A percentile compares a stretch with the other conserved stretches of the same genome.
phyloP scores from a whole-genome alignment of 2,888 invertebrate species.

The Netelia inedita region DNA sequence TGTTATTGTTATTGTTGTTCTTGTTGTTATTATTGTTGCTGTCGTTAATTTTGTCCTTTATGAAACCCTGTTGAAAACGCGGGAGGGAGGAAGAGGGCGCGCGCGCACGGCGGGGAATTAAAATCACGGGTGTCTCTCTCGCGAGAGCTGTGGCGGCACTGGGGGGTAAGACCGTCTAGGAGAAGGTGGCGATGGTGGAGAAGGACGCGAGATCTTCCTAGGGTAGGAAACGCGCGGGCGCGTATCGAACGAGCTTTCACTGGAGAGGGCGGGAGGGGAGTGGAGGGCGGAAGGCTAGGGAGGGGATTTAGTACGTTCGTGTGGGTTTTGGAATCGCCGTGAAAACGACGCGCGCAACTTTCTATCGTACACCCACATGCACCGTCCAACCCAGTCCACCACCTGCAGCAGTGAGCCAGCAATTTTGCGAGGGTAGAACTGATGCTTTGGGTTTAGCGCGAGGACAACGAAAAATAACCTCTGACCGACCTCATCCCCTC shows the following conservation, averaged over 20 bases:
- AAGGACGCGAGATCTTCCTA: conserved; percentile 69
- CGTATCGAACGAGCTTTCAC: conserved; percentile 77
- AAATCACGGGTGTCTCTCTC: conserved; percentile 84
- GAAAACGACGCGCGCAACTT: conserved; percentile 53
- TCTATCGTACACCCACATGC: conserved; percentile 52
- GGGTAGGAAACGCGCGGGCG: conserved; percentile 79
- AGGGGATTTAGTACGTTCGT: conserved; percentile 6
- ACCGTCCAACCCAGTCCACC: conserved; percentile 39
- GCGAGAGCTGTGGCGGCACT: conserved; percentile 84
- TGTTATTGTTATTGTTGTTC: background rate
- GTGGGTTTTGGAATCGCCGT: conserved; percentile 50
- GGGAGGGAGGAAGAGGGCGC: conserved; percentile 63
- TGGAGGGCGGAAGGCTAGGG: too few species aligned
- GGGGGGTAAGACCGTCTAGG: conserved; percentile 70
- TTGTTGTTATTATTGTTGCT: background rate
- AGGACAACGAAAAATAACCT: conserved; percentile 56
- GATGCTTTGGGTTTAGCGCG: conserved; percentile 28
- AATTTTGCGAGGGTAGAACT: conserved; percentile 34
- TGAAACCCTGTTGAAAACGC: conserved; percentile 66
- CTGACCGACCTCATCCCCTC: conserved; percentile 37
- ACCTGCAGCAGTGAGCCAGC: conserved; percentile 43
- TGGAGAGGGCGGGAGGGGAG: background rate
- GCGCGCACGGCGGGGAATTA: conserved; percentile 71
- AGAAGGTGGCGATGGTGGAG: conserved; percentile 72
- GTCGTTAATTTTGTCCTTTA: conserved; percentile 27